Percentiles rank a stretch among this genome's conserved stretches.
phyloP scores from a whole-genome alignment of 2,113 vertebrate genomes.

The Cyanoderma ruficeps region DNA sequence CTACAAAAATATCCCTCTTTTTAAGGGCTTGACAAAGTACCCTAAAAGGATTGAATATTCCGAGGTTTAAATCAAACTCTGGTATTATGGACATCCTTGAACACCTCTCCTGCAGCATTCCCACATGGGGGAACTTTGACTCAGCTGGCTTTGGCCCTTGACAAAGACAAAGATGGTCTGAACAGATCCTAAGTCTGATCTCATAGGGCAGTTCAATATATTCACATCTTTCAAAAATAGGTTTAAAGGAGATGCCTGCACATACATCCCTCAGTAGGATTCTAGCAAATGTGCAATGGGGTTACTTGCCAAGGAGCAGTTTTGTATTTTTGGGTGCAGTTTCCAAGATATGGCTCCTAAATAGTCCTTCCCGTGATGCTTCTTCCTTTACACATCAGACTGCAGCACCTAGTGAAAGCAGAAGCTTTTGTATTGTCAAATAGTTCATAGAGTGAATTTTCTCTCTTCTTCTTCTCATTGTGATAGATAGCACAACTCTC shows the following conservation, averaged over 20 bases:
- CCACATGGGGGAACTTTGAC: not conserved
- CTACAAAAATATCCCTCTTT: conserved; percentile 2
- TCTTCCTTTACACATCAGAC: not conserved
- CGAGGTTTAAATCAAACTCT: not conserved
- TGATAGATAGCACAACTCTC: conserved; percentile 66
- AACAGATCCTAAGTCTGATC: not conserved
- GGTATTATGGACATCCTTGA: not conserved
- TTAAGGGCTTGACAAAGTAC: not conserved
- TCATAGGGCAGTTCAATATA: not conserved
- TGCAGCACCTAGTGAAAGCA: conserved; percentile 17
- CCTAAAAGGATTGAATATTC: not conserved
- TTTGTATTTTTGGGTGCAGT: not conserved
- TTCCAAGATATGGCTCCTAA: not conserved
- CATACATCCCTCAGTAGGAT: not conserved
- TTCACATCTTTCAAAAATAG: not conserved
- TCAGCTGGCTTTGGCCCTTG: not conserved
- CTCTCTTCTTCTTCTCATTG: conserved; percentile 27
- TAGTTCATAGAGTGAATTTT: conserved; percentile 44
- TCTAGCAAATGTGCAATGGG: not conserved
- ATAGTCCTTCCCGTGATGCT: not conserved
- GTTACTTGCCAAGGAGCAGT: not conserved
- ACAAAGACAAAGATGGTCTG: not conserved
- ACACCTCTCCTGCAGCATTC: not conserved
- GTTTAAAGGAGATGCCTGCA: not conserved
- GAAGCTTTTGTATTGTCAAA: conserved; percentile 24